Evolutionary conservation across 2,797 vertebrate genomes (phyloP).

Genomic region (Thripadectes ignobilis): DNA sequence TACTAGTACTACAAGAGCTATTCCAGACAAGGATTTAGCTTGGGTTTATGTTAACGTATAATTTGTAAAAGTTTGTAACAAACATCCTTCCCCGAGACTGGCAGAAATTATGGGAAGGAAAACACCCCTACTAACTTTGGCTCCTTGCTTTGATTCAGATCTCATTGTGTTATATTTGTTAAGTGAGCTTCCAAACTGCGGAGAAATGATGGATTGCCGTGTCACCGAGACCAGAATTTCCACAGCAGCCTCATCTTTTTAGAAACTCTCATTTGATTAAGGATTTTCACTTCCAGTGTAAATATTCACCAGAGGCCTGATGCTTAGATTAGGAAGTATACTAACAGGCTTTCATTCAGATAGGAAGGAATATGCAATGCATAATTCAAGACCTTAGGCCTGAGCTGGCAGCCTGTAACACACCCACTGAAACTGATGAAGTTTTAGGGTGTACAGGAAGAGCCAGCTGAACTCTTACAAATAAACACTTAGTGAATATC

Average conservation of each 20-base stretch:
- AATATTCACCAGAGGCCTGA: constrained; percentile 5
- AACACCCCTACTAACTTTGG: constrained; percentile 8
- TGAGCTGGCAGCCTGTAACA: neutral
- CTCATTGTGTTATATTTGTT: constrained; percentile 14
- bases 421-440: neutral
- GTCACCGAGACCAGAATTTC: constrained; percentile 13
- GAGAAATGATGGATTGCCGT: neutral
- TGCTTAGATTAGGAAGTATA: neutral
- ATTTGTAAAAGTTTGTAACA: constrained; percentile 62
- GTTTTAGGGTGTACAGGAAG: neutral
- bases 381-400: neutral
- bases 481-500: neutral
- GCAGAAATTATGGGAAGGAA: constrained; percentile 25
- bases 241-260: neutral
- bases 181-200: neutral
- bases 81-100: constrained; percentile 15
- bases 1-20: neutral
- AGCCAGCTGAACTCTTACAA: neutral
- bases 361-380: neutral
- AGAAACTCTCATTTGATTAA: neutral
- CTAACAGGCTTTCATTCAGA: constrained; percentile 7
- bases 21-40: constrained; percentile 38
- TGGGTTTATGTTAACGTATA: constrained; percentile 49
- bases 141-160: constrained; percentile 7
- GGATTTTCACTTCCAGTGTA: neutral